phyloP scores from a whole-genome alignment of 2,113 vertebrate species.

The Meriones unguiculatus region DNA sequence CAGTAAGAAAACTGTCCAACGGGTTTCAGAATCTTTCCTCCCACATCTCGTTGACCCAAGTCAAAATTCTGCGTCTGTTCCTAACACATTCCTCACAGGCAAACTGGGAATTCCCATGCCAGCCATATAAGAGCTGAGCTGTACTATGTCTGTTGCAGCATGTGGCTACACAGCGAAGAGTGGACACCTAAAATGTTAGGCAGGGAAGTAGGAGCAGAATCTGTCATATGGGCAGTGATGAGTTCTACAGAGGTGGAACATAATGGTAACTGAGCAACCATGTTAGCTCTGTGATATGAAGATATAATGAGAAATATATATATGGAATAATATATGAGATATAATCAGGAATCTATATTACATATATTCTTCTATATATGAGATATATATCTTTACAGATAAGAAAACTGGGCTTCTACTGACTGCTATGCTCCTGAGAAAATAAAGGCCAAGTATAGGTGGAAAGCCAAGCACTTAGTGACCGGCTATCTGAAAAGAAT shows the following conservation, averaged over 20 bases:
- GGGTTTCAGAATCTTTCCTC: not conserved
- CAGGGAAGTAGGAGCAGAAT: not conserved
- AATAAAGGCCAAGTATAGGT: not conserved
- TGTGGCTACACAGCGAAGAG: not conserved
- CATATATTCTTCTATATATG: not conserved
- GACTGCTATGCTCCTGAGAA: not conserved
- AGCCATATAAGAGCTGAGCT: not conserved
- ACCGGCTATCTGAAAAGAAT: not conserved
- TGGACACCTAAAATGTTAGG: not conserved
- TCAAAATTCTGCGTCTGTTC: not conserved
- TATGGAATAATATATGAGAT: no score
- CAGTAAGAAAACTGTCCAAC: conserved; percentile 32
- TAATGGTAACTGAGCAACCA: not conserved
- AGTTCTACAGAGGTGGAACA: not conserved
- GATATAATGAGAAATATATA: conserved; percentile 12
- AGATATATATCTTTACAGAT: not conserved
- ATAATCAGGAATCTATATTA: not conserved
- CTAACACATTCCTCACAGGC: not conserved
- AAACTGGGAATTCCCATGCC: not conserved
- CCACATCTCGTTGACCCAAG: not conserved
- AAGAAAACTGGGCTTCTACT: conserved; percentile 16
- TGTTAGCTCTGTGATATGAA: not conserved
- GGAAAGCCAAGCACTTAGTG: not conserved
- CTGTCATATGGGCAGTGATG: not conserved
- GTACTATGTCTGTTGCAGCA: not conserved